Evolutionary conservation across 2,113 vertebrate genomes (phyloP), one percentile per base, ranked within the genome.

Genomic region (Indicator maculatus): DNA sequence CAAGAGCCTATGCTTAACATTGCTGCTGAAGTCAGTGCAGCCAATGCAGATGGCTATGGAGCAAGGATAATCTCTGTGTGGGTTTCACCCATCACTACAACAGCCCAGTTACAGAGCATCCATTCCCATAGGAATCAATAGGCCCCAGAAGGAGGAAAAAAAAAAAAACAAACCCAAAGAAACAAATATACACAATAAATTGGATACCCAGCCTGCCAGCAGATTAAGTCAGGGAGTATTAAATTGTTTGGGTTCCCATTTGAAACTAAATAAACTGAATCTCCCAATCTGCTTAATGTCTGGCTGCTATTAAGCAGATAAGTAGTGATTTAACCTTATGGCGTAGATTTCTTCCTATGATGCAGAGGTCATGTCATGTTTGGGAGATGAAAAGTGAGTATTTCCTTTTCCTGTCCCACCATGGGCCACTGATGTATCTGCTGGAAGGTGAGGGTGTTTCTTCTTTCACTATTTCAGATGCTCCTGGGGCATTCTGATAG

Each of bases 261-360:
- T 96, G 73, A 95, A 95, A 94, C 94, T 78, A 90, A 97, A 95
- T 89, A 92, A 88, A 94, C 78, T 0, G 21, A 95, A 39, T 94
- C 93, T 92, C 92, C 83, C 73, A 96, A 96, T 96, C 96, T 96
- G 95, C 94, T 96, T 97, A 95, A 95, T 86, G 93, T 81, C 86
- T 88, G 76, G 90, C 50, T 83, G 93, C 88, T 76, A 31, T 81
- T 93, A 96, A 97, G 93, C 75, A 94, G 88, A 95, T 97, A 93
- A 96, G 85, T 70, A 79, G 76, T 90, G 95, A 90, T 93, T 95
- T 95, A 95, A 86, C 94, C 86, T 88, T 84, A 89, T 75, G 59
- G 83, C 72, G 56, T 63, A 66, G 90, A 82, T 90, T 92, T 91
- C 88, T 84, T 88, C 63, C 73, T 47, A 1, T n/a, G 83, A 82